A percentile compares a stretch with the other conserved stretches of the same genome.
Evolutionary conservation across 2,888 invertebrate species (phyloP).

Genomic region (Hirudinaria manillensis): DNA sequence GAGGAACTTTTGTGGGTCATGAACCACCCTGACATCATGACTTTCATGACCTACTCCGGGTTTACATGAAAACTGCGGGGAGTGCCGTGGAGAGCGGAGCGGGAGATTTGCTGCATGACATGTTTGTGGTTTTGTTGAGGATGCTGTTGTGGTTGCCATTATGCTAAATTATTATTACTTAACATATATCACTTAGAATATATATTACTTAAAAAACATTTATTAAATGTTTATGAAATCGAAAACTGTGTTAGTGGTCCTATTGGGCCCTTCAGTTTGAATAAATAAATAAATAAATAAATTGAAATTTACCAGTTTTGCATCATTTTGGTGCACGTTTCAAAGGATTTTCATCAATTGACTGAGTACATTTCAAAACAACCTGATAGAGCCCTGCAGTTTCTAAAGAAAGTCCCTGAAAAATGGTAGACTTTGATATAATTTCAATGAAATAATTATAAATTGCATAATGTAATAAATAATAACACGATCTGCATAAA

Average conservation of each 20-base stretch:
- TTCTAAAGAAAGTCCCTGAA: slow-evolving; percentile 39
- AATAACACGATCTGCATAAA: background rate
- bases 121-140: slow-evolving; percentile 40
- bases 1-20: slow-evolving; percentile 51
- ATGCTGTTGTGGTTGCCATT: too few species aligned
- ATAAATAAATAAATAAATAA: too few species aligned
- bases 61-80: slow-evolving; percentile 50
- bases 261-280: too few species aligned
- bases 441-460: too few species aligned
- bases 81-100: slow-evolving; percentile 49
- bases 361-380: slow-evolving; percentile 41
- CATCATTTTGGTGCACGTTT: slow-evolving; percentile 45
- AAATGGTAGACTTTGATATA: slow-evolving; percentile 37
- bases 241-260: too few species aligned
- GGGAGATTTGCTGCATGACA: slow-evolving; percentile 51
- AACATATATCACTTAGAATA: too few species aligned
- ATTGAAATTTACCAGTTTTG: slow-evolving; percentile 46
- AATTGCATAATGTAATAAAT: too few species aligned
- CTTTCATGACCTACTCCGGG: slow-evolving; percentile 52
- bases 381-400: slow-evolving; percentile 36
- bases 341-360: slow-evolving; percentile 40
- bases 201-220: too few species aligned
- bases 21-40: slow-evolving; percentile 48
- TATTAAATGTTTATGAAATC: too few species aligned
- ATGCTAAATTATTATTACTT: too few species aligned